Evolutionary conservation across 2,888 invertebrate genomes (phyloP).

Genomic region (Desoria tigrina): DNA sequence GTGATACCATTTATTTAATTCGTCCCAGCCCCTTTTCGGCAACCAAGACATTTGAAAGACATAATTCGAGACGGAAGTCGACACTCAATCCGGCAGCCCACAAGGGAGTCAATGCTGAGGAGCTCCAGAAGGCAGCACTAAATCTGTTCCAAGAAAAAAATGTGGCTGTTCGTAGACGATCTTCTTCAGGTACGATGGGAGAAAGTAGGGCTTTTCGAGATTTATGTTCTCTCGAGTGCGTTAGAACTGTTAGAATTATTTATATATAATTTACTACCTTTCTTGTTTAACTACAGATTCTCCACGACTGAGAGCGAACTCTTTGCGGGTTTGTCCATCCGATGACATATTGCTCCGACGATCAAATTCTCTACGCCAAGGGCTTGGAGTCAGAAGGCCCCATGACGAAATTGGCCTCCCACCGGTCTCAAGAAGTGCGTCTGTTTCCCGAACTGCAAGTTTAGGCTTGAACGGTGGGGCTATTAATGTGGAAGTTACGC

Average conservation of each 20-base stretch:
- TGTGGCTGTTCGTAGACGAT: slow-evolving; percentile 23
- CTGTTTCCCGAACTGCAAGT: slow-evolving; percentile 6
- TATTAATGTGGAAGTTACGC: slow-evolving; percentile 52
- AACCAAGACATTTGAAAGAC: slow-evolving; percentile 89
- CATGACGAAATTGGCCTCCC: slow-evolving; percentile 53
- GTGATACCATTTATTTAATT: slow-evolving; percentile 84
- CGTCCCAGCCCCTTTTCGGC: slow-evolving; percentile 93
- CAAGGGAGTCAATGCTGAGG: slow-evolving; percentile 39
- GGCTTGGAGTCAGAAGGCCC: slow-evolving; percentile 64
- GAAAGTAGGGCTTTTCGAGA: no score
- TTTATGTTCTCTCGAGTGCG: slow-evolving; percentile 5
- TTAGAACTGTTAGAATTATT: neutral
- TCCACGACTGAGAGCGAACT: slow-evolving; percentile 67
- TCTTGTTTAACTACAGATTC: no score
- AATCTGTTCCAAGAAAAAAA: slow-evolving; percentile 40
- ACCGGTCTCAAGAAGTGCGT: slow-evolving; percentile 29
- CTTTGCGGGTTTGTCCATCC: slow-evolving; percentile 66
- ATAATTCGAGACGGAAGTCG: slow-evolving; percentile 78
- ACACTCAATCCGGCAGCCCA: slow-evolving; percentile 40
- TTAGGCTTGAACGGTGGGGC: slow-evolving; percentile 44
- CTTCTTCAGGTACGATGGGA: slow-evolving; percentile 46
- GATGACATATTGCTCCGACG: slow-evolving; percentile 80
- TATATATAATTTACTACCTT: no score
- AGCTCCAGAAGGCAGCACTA: slow-evolving; percentile 48
- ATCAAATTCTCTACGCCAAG: slow-evolving; percentile 81